These are phyloP conservation scores for Carterocephalus palaemon DNA, from an alignment of 2,888 invertebrate genomes.

Conservation along the genomic window DNA sequence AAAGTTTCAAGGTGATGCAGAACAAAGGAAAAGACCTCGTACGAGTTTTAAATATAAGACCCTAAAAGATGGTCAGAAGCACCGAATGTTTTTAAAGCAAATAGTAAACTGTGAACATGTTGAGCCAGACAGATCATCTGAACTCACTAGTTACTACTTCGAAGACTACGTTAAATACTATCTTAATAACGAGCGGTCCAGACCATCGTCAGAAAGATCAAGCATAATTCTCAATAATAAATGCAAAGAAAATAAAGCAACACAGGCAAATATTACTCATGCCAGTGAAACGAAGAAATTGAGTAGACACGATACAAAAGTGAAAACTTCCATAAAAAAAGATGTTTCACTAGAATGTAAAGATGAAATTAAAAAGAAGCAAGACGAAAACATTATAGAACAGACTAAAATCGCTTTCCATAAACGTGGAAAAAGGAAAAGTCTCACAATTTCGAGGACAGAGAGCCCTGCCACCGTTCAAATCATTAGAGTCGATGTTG, in stretches of 20 bases:
- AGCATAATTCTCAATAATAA: slow-evolving; percentile 48
- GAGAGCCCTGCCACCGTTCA: slow-evolving; percentile 72
- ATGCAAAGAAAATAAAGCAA: slow-evolving; percentile 47
- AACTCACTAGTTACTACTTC: slow-evolving; percentile 56
- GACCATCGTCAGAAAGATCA: slow-evolving; percentile 59
- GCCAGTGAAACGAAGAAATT: slow-evolving; percentile 36
- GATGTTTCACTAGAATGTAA: slow-evolving; percentile 20
- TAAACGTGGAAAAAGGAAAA: slow-evolving; percentile 61
- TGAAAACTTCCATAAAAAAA: slow-evolving; percentile 31
- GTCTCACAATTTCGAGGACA: slow-evolving; percentile 65
- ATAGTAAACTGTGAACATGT: slow-evolving; percentile 43
- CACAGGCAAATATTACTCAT: slow-evolving; percentile 44
- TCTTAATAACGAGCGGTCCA: slow-evolving; percentile 50
- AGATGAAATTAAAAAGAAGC: slow-evolving; percentile 33
- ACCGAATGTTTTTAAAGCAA: slow-evolving; percentile 70
- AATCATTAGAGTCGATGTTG: slow-evolving; percentile 72
- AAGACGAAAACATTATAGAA: slow-evolving; percentile 33
- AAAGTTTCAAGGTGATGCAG: slow-evolving; percentile 56
- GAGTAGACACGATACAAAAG: slow-evolving; percentile 33
- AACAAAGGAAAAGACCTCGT: slow-evolving; percentile 48
- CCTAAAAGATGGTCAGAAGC: slow-evolving; percentile 44
- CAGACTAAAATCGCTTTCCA: slow-evolving; percentile 56
- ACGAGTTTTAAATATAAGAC: slow-evolving; percentile 66
- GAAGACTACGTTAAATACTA: slow-evolving; percentile 66
- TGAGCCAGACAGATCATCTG: slow-evolving; percentile 51